Conservation (phyloP, 1,140 invertebrate genomes). For the Palaemon carinicauda region DNA sequence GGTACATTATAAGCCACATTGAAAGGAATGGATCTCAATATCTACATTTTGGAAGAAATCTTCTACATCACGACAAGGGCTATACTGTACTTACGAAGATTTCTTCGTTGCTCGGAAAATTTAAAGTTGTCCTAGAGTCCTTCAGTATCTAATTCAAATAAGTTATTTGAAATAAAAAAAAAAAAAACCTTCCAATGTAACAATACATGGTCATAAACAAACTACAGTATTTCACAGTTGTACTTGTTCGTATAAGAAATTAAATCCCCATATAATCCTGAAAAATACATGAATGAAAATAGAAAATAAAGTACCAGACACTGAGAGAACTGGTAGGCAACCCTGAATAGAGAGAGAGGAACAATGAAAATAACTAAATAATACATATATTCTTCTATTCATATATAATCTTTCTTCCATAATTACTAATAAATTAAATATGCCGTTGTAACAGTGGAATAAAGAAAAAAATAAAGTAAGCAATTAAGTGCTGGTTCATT, state of each 20-base stretch:
- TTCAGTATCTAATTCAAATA: neutral
- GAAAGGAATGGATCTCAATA: conserved; percentile 21
- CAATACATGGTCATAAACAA: too few relatives aligned
- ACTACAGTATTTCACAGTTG: too few relatives aligned
- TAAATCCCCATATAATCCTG: neutral
- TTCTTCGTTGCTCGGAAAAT: conserved; percentile 15
- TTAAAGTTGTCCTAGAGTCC: neutral
- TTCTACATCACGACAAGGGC: conserved; percentile 1
- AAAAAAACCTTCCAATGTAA: neutral
- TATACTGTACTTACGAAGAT: conserved; percentile 3
- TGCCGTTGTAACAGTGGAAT: conserved; percentile 31
- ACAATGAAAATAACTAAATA: conserved; percentile 37
- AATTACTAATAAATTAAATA: conserved; percentile 43
- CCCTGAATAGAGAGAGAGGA: neutral
- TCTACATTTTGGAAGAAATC: conserved; percentile 25
- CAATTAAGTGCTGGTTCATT: too few relatives aligned
- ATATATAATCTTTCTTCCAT: conserved; percentile 27
- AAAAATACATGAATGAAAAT: neutral
- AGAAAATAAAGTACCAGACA: neutral
- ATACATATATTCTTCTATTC: conserved; percentile 37
- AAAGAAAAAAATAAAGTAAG: neutral
- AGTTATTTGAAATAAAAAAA: neutral
- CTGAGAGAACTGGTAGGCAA: neutral
- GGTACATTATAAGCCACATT: conserved; percentile 14
- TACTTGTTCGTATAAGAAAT: neutral